Conservation (phyloP, 2,888 invertebrate species). For the Gonocerus acuteangulatus region DNA sequence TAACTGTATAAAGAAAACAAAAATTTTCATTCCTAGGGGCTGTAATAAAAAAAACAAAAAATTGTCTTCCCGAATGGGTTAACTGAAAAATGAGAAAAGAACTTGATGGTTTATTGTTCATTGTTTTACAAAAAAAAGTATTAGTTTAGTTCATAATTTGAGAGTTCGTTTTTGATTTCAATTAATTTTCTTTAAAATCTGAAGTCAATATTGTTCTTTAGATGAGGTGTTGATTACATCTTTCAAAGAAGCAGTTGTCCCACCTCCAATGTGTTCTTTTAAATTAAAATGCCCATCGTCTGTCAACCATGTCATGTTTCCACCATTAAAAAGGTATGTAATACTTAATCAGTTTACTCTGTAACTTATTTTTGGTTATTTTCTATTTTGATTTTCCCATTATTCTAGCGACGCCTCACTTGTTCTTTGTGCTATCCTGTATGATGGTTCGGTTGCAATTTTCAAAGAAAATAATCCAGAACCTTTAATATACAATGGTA, state of each 20-base stretch:
- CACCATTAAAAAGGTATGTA: conserved; percentile 41
- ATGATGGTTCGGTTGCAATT: background rate
- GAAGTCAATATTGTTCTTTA: no score
- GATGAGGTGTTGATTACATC: conserved; percentile 61
- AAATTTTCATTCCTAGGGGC: no score
- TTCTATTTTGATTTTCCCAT: background rate
- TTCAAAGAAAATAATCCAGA: background rate
- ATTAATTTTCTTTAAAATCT: no score
- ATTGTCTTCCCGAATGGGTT: no score
- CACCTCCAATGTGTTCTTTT: conserved; percentile 73
- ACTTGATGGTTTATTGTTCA: no score
- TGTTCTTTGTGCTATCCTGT: background rate
- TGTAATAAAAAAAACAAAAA: no score
- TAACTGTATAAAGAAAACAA: no score
- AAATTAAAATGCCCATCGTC: conserved; percentile 50
- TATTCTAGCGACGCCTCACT: background rate
- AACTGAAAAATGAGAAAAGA: no score
- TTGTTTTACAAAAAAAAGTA: no score
- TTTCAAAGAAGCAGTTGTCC: conserved; percentile 64
- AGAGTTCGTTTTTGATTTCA: no score
- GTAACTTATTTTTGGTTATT: background rate
- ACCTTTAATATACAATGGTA: background rate
- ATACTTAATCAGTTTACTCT: background rate
- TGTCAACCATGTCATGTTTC: conserved; percentile 56
- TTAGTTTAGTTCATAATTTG: no score